Conservation (phyloP, 2,797 vertebrate species). For the Epinephelus malabaricus region DNA sequence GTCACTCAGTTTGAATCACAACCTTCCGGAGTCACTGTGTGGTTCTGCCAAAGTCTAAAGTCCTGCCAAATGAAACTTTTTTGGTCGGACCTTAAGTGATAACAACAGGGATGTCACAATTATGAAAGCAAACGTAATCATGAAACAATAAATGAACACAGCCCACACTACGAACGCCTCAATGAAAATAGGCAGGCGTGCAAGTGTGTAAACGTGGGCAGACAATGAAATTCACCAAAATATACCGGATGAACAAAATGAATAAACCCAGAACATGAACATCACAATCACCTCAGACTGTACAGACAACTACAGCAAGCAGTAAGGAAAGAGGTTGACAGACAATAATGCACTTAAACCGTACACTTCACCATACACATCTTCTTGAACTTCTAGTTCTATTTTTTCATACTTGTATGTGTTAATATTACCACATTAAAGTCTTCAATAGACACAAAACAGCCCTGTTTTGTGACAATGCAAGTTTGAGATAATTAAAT, state of each 20-base stretch:
- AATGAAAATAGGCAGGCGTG: not conserved
- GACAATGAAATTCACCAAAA: not conserved
- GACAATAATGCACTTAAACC: not conserved
- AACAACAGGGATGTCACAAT: too few relatives aligned
- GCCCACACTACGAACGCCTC: not conserved
- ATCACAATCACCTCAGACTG: not conserved
- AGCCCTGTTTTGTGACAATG: not conserved
- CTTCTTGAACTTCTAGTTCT: not conserved
- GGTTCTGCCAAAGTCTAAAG: not conserved
- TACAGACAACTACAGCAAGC: not conserved
- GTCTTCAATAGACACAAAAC: not conserved
- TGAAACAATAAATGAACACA: not conserved
- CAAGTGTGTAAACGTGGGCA: not conserved
- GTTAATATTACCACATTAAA: too few relatives aligned
- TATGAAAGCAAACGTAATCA: not conserved
- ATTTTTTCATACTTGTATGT: not conserved
- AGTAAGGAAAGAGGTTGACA: not conserved
- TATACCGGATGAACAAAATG: not conserved
- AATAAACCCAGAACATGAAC: not conserved
- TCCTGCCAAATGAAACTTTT: not conserved
- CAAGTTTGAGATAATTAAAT: too few relatives aligned
- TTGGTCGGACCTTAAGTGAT: not conserved
- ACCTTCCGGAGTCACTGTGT: conserved; percentile 14
- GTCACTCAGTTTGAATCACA: conserved; percentile 37
- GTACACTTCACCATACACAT: not conserved